Base-by-base conservation (phyloP, 2,113 vertebrate species). In the Peromyscus californicus region DNA sequence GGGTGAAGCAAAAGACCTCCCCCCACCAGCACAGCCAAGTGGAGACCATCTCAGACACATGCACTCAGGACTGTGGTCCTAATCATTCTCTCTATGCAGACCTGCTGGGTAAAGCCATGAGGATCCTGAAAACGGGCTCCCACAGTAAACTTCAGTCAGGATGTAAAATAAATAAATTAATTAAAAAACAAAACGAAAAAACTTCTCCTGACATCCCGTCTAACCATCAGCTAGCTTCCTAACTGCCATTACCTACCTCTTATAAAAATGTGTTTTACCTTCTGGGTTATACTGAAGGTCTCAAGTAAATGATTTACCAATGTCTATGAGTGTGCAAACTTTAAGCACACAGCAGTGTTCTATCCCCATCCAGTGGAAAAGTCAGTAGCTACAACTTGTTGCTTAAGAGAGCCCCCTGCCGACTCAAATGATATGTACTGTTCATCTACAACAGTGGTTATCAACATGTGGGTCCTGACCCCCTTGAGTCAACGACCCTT, bases 391-490 rank as follows among this genome's bases (percentile, higher is more conserved):
- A 22, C 48, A 74, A 89, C 67, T 2, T 82, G 69, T 72, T 97
- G 97, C 89, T 95, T 36, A 82, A 91, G 80, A 90, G 94, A 5
- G 96, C 97, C 98, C 96, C 91, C 98, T 98, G 96, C 94, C 90
- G 97, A 61, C 36, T 31, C 57, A 92, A 93, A 92, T 3, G 39
- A 65, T 13, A 39, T 39, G 29, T 39, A 54, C 51, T 67, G 13
- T 51, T 54, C 45, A 85, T 89, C 36, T 63, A 51, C 72, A 82
- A 19, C 33, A 82, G 10, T 7, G 26, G 36, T 84, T 63, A 59
- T 42, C 82, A 84, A 63, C 57, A 24, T 5, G 5, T 29, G 57
- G n/a, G n/a, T 17, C 1, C 0, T 0, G 3, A 63, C 3, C 24
- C 57, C 59, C 24, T 42, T 42, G 57, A 61, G n/a, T 84, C 1